Evolutionary conservation across 2,888 invertebrate genomes (phyloP), one percentile per base, ranked within the genome.

Genomic region (Muschampia plurimacula): DNA sequence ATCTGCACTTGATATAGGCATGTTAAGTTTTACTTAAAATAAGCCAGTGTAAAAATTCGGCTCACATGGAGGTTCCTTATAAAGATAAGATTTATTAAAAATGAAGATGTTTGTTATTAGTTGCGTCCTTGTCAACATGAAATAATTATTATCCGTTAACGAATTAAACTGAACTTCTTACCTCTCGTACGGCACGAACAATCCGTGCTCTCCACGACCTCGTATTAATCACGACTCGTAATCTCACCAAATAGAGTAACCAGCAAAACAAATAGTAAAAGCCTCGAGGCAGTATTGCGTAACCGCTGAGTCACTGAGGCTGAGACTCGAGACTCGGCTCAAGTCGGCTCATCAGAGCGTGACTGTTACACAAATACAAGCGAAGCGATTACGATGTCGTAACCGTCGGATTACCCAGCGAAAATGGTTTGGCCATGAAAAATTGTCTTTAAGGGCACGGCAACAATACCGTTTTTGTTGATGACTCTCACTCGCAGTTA

Each of bases 401-500:
- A 82, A 82, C 83, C 82, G 9, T 83, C 80, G 79, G 83, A 83
- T 86, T 81, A 84, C 82, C 74, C 74, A 80, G 80, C 76, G 80
- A 83, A 86, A 87, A 86, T 84, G 81, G 80, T 83, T 83, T 89
- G 88, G 82, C 89, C 89, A 84, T 90, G 90, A 89, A 87, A 85
- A 84, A 82, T 80, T 79, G 80, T 78, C 78, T 76, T 80, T 77
- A 81, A 80, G 79, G 79, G 79, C 76, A 77, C 74, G 72, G 55
- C 41, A 64, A 74, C 57, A 76, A 78, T 68, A 76, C 76, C 77
- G 76, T 71, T 77, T 74, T 74, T 72, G 71, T 76, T 77, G 75
- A 71, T 66, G 71, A 70, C 64, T 64, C 69, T 64, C 69, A 64
- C 69, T 64, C 12, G 62, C 36, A 36, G 44, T 70, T 70, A 70